A percentile compares a stretch with the other conserved stretches of the same genome.
Conservation (phyloP, 2,113 vertebrate species). For the Protomyctophum bolini region DNA sequence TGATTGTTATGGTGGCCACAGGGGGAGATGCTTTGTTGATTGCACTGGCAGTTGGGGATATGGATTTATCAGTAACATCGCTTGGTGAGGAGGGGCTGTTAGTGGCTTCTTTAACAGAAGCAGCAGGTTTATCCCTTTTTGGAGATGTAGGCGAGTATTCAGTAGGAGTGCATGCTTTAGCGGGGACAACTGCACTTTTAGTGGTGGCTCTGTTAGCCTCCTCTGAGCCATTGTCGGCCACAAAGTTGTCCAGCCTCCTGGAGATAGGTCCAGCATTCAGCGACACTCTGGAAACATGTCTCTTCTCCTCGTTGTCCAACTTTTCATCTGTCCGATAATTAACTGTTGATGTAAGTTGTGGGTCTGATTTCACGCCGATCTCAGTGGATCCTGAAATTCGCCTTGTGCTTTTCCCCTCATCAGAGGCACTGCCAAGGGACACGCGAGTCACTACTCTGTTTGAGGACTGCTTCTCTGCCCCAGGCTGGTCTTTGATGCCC, state of each 20-base stretch:
- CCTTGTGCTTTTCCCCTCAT: constrained; percentile 70
- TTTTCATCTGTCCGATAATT: constrained; percentile 67
- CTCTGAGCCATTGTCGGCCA: constrained; percentile 81
- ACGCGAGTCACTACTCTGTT: constrained; percentile 74
- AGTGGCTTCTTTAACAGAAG: constrained; percentile 52
- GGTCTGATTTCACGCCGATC: constrained; percentile 64
- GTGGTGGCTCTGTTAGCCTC: constrained; percentile 64
- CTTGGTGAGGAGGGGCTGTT: constrained; percentile 28
- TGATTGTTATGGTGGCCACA: constrained; percentile 36
- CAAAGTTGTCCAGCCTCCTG: constrained; percentile 85
- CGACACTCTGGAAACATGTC: constrained; percentile 62
- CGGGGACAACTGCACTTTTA: constrained; percentile 53
- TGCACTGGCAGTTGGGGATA: constrained; percentile 15
- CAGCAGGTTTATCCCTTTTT: constrained; percentile 58
- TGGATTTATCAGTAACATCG: constrained; percentile 49
- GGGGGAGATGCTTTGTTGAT: constrained; percentile 37
- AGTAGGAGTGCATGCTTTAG: constrained; percentile 50
- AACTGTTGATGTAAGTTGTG: constrained; percentile 43
- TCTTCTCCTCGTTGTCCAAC: constrained; percentile 64
- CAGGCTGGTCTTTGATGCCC: constrained; percentile 82
- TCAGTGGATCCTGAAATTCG: constrained; percentile 69
- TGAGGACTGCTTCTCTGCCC: constrained; percentile 78
- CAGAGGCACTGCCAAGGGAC: constrained; percentile 74
- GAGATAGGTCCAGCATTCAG: constrained; percentile 89
- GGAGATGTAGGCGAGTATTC: constrained; percentile 61